phyloP scores from a whole-genome alignment of 1,140 invertebrate species.

The Heliconius eleuchia region DNA sequence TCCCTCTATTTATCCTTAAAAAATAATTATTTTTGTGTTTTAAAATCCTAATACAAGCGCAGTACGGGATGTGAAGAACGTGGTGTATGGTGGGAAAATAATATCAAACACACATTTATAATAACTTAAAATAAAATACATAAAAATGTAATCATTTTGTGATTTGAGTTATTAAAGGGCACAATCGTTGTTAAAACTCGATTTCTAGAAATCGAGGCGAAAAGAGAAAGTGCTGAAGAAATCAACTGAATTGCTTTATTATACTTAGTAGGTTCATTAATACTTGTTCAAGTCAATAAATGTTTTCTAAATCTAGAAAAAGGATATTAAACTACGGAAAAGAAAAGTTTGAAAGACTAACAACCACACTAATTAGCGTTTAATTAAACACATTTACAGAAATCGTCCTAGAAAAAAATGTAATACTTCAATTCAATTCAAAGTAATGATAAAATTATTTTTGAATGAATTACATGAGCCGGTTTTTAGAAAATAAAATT shows the following conservation, averaged over 20 bases:
- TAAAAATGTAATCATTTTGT: neutral
- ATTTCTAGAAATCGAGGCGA: conserved; percentile 17
- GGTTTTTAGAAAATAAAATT: too few relatives aligned
- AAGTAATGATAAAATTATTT: too few relatives aligned
- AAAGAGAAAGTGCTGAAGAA: conserved; percentile 21
- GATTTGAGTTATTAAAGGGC: neutral
- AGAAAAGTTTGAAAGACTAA: neutral
- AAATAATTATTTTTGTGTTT: too few relatives aligned
- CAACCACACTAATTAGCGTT: neutral
- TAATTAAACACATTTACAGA: too few relatives aligned
- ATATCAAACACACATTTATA: neutral
- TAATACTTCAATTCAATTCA: too few relatives aligned
- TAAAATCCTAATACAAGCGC: too few relatives aligned
- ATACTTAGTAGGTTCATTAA: neutral
- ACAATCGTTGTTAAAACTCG: neutral
- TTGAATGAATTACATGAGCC: neutral
- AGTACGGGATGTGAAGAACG: too few relatives aligned
- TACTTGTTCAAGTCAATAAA: neutral
- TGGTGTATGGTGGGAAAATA: too few relatives aligned
- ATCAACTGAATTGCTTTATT: neutral
- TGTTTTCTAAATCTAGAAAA: neutral
- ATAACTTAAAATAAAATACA: neutral
- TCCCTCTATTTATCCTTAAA: too few relatives aligned
- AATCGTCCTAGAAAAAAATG: too few relatives aligned
- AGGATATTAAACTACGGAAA: neutral